Evolutionary conservation across 2,797 vertebrate species (phyloP), one percentile per base, ranked within the genome.

Genomic region (Simalia tracyae): DNA sequence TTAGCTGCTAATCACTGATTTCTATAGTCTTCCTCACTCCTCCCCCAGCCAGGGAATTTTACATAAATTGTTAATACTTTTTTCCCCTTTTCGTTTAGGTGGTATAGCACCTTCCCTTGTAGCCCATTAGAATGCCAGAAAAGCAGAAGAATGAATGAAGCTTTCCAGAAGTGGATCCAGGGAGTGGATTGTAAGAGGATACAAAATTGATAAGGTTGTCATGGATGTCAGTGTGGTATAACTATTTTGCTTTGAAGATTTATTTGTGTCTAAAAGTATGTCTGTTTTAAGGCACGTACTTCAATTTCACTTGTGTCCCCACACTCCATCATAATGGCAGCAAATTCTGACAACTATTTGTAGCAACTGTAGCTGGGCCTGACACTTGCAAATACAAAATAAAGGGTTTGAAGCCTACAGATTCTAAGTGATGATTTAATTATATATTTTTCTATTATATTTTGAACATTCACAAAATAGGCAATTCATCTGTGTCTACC

Each of bases 361-460:
- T 81, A 9, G 19, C 68, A 76, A 76, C 22, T 81, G 42, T 22
- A 22, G 36, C 8, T 22, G 17, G 17, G 36, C 19, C 9, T 81
- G 36, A 81, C 36, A 81, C 24, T 81, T 81, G 46, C 22, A 81
- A 81, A 81, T 46, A 81, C 8, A 81, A 76, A 76, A 42, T 9
- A 19, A 42, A 36, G 68, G 68, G 42, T 42, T 9, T 42, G 36
- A 76, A 42, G 17, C 36, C 36, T 86, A 84, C 87, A 92, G 42
- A 81, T 87, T 54, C 57, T 36, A 86, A 89, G 50, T 93, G 90
- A 68, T 76, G 56, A 12, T 14, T 56, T 89, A 92, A 88, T 85
- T 76, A 36, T 66, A 57, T 54, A 22, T 63, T 89, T 66, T 66
- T 19, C 19, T 17, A 76, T 42, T 76, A 36, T 76, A 42, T 76